Evolutionary conservation across 2,797 vertebrate genomes (phyloP).

Genomic region (Galagoides demidoff): DNA sequence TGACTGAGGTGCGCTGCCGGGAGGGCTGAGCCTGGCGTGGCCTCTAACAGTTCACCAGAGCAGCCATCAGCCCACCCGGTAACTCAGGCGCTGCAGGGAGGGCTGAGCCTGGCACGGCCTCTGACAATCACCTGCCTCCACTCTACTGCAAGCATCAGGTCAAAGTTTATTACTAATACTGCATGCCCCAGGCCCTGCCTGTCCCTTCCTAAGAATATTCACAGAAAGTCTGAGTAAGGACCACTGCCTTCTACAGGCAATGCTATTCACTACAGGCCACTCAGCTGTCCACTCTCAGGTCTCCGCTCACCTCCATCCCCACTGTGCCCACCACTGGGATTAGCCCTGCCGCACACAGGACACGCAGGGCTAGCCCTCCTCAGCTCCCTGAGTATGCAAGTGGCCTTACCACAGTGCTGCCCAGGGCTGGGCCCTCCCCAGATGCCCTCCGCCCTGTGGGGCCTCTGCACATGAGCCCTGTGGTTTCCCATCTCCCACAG

Average conservation of each 20-base stretch:
- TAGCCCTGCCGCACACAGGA: neutral
- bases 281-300: neutral
- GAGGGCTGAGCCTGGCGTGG: neutral
- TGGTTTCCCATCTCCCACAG: too few species aligned
- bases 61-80: neutral
- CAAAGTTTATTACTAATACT: neutral
- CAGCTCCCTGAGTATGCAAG: neutral
- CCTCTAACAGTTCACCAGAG: neutral
- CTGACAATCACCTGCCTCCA: too few species aligned
- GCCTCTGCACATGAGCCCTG: neutral
- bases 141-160: neutral
- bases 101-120: too few species aligned
- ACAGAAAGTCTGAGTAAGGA: neutral
- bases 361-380: neutral
- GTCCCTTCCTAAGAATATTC: neutral
- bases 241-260: neutral
- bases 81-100: neutral
- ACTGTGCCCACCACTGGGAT: neutral
- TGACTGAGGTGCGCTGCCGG: neutral
- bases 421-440: neutral
- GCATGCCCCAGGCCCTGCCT: neutral
- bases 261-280: neutral
- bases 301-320: neutral
- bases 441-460: neutral
- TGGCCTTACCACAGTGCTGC: neutral